These are phyloP conservation scores for Mesocricetus auratus DNA, from an alignment of 2,113 vertebrate genomes.

Conservation along the genomic window DNA sequence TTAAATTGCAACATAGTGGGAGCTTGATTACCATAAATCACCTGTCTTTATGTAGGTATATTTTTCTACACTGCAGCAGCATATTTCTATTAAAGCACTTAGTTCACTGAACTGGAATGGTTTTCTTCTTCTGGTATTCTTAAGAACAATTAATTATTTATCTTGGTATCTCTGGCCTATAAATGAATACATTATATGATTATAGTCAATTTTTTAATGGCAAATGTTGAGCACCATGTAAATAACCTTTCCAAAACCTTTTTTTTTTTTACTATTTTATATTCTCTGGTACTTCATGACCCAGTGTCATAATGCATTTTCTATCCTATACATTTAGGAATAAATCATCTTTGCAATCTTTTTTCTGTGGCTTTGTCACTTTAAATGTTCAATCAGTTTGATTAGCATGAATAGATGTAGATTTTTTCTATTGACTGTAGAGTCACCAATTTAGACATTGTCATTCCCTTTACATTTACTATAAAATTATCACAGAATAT, in stretches of 20 bases:
- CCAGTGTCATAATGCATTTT: neutral
- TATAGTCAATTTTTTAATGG: neutral
- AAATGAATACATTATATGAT: neutral
- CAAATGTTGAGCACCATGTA: neutral
- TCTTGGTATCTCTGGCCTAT: neutral
- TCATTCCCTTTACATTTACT: neutral
- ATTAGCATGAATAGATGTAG: conserved; percentile 24
- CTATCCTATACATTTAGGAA: neutral
- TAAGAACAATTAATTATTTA: conserved; percentile 19
- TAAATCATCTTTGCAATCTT: neutral
- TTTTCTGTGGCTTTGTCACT: neutral
- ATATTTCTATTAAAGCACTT: neutral
- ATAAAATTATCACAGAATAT: conserved; percentile 23
- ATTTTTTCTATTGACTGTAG: conserved; percentile 12
- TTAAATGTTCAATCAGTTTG: conserved; percentile 53
- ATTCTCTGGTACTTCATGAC: neutral
- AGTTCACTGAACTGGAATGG: conserved; percentile 41
- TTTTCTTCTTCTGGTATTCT: neutral
- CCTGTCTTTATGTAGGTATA: neutral
- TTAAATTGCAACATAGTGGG: neutral
- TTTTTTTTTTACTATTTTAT: neutral
- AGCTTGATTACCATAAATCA: neutral
- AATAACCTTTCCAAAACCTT: accelerated
- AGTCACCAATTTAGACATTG: neutral
- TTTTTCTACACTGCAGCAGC: neutral